These are phyloP conservation scores for Gambusia affinis DNA, from an alignment of 2,113 vertebrate genomes.

Conservation along the genomic window DNA sequence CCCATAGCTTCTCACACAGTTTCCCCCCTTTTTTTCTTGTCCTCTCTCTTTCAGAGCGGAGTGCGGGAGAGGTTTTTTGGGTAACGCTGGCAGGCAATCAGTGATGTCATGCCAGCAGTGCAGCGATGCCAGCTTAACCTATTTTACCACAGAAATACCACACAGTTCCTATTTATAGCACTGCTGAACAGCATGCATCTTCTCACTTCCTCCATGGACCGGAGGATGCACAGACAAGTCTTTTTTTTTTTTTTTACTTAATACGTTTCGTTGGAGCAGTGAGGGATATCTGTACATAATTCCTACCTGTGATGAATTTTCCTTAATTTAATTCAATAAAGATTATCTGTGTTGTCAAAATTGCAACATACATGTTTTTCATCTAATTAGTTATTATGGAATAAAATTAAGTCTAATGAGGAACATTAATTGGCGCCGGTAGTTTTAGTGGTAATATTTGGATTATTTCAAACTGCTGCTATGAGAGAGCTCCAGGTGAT, in stretches of 20 bases:
- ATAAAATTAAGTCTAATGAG: constrained; percentile 14
- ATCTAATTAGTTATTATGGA: not conserved
- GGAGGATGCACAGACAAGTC: constrained; percentile 54
- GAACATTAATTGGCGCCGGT: constrained; percentile 1
- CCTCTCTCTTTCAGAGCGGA: constrained; percentile 47
- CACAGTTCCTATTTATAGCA: constrained; percentile 83
- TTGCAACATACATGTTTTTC: not conserved
- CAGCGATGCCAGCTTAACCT: constrained; percentile 85
- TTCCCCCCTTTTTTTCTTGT: constrained; percentile 21
- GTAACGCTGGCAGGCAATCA: constrained; percentile 78
- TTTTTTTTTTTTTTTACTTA: constrained; percentile 23
- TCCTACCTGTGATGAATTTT: not conserved
- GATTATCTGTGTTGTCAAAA: not conserved
- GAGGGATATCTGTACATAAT: not conserved
- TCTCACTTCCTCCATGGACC: constrained; percentile 70
- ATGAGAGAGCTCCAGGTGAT: constrained; percentile 40
- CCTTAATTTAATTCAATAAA: not conserved
- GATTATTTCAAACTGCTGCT: constrained; percentile 13
- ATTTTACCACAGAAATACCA: constrained; percentile 83
- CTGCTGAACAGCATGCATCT: constrained; percentile 75
- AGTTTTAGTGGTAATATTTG: constrained; percentile 8
- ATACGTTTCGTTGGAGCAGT: not conserved
- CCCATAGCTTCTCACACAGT: constrained; percentile 62
- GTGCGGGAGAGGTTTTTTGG: constrained; percentile 69
- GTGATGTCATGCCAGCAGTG: constrained; percentile 83